Evolutionary conservation across 2,888 invertebrate species (phyloP).

Genomic region (Pyrgus malvae): DNA sequence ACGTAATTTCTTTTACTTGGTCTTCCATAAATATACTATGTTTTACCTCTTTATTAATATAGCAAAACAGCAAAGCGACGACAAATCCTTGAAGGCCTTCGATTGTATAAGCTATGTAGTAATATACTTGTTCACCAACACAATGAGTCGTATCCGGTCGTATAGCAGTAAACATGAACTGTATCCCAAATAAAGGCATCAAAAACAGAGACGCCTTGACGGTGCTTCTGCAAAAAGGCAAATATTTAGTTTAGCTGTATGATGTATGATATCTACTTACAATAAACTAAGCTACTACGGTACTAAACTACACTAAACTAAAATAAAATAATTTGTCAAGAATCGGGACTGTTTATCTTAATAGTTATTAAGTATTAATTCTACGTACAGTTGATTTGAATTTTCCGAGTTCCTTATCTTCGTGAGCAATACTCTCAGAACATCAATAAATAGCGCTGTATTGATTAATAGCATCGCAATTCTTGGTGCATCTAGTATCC

Average conservation of each 20-base stretch:
- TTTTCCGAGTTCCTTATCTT: conserved; percentile 82
- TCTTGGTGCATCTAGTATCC: conserved; percentile 83
- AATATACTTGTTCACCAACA: conserved; percentile 79
- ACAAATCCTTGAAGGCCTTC: conserved; percentile 84
- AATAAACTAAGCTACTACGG: too few species aligned
- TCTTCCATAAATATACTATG: too few species aligned
- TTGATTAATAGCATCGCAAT: conserved; percentile 82
- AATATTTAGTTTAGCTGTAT: neutral
- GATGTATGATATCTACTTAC: neutral
- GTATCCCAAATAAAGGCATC: conserved; percentile 86
- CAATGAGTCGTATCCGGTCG: conserved; percentile 76
- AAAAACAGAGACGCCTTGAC: conserved; percentile 85
- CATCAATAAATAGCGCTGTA: conserved; percentile 82
- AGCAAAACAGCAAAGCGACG: conserved; percentile 85
- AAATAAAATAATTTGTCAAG: too few species aligned
- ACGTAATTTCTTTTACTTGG: too few species aligned
- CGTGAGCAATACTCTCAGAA: conserved; percentile 83
- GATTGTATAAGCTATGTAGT: conserved; percentile 80
- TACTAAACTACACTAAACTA: too few species aligned
- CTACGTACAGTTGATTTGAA: conserved; percentile 70
- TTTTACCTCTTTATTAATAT: conserved; percentile 83
- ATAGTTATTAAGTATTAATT: neutral
- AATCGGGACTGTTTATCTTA: too few species aligned
- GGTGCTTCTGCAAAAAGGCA: conserved; percentile 77
- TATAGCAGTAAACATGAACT: conserved; percentile 83